Percentiles rank a stretch among this genome's conserved stretches.
Evolutionary conservation across 2,113 vertebrate species (phyloP).

Genomic region (Paracanthobrama guichenoti): DNA sequence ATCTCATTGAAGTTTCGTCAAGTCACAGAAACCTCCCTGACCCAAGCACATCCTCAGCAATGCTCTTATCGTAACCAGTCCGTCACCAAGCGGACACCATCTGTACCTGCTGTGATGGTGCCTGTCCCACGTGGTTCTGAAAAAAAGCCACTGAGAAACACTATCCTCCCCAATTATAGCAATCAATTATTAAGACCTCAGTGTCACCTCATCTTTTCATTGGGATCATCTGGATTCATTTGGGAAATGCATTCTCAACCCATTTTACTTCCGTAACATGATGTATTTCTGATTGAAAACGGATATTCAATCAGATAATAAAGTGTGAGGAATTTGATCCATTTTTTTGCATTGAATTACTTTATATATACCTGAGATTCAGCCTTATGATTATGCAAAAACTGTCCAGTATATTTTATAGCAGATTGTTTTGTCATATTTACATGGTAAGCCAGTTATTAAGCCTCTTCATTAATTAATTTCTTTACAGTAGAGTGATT

Average conservation of each 20-base stretch:
- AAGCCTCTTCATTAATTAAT: neutral
- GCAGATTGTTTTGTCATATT: neutral
- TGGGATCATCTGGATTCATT: neutral
- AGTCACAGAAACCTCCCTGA: neutral
- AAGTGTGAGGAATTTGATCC: neutral
- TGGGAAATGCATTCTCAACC: neutral
- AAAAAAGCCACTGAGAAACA: slow-evolving; percentile 49
- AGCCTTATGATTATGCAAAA: too few species aligned
- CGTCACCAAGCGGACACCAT: slow-evolving; percentile 25
- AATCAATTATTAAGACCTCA: slow-evolving; percentile 67
- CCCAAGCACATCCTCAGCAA: neutral
- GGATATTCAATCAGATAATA: neutral
- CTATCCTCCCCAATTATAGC: slow-evolving; percentile 60
- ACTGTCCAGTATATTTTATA: neutral
- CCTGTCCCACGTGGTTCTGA: slow-evolving; percentile 28
- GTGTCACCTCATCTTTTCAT: slow-evolving; percentile 31
- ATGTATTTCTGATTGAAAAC: neutral
- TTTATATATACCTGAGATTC: too few species aligned
- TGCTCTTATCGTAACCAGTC: neutral
- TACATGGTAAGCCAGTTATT: neutral
- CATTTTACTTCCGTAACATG: neutral
- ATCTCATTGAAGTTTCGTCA: neutral
- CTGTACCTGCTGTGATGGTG: slow-evolving; percentile 33
- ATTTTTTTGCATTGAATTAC: too few species aligned
- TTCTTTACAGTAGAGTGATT: slow-evolving; percentile 29